Base-by-base conservation (phyloP, 2,797 vertebrate species). In the Cynodonichthys magdalenae region DNA sequence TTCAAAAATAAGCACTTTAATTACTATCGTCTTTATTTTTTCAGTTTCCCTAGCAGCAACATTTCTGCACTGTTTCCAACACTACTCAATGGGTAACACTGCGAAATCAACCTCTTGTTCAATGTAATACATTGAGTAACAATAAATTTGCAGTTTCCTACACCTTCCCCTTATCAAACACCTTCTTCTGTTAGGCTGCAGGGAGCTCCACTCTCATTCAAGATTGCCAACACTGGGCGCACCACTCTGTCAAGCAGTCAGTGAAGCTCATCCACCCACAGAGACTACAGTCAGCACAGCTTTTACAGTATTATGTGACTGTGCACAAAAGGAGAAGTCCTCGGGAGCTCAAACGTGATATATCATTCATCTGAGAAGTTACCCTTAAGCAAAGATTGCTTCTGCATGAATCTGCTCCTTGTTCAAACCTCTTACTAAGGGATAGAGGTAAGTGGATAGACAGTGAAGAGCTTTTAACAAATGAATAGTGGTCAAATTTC, bases 191-290 rank as follows among this genome's bases (percentile, higher is more conserved):
- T 69, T 52, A 56, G 71, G 48, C 60, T 46, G 31, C 27, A 49
- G 59, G 67, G 55, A 67, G 66, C 66, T 58, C 53, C 67, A 63
- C 63, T 84, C 46, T 80, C 77, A 81, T 80, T 86, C 69, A 80
- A 52, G 45, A 58, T 55, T 77, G 73, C 66, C 60, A 64, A 54
- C 6, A 39, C 34, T 57, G 51, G 14, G 65, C 44, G 45, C 74
- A 47, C 53, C 42, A 50, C 67, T 82, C 71, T 63, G 69, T 74
- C 75, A 80, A 63, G 69, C 73, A 76, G 65, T 77, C 73, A 85
- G 73, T 56, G 69, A 83, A 80, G 69, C 79, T 69, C 74, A 74
- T 74, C 82, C 82, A 80, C 83, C 79, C 83, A 84, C 73, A 65
- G 71, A 81, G 63, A 68, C 63, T 48, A 80, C 69, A 83, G 70